Evolutionary conservation across 2,888 invertebrate genomes (phyloP).

Genomic region (Ennomos fuscantarius): DNA sequence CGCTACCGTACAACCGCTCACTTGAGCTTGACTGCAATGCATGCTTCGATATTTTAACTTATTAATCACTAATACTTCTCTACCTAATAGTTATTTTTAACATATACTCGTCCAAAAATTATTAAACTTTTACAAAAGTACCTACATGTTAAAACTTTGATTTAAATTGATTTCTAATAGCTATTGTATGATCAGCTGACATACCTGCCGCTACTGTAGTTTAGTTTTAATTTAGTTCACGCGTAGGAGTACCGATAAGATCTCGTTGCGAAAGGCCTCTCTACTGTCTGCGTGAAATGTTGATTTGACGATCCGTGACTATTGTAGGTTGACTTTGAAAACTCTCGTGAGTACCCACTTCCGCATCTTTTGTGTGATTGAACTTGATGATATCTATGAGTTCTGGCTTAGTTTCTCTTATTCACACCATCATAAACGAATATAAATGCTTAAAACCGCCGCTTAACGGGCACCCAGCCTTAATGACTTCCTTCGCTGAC

Average conservation of each 20-base stretch:
- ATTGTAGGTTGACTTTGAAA: conserved; percentile 51
- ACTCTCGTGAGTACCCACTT: conserved; percentile 49
- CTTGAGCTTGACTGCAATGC: not conserved
- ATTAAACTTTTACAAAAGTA: no score
- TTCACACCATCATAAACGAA: conserved; percentile 61
- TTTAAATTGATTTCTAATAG: conserved; percentile 9
- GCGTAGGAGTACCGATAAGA: conserved; percentile 64
- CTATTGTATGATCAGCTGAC: conserved; percentile 47
- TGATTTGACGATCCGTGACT: conserved; percentile 58
- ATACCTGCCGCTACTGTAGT: conserved; percentile 59
- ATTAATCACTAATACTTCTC: no score
- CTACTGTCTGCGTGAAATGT: conserved; percentile 58
- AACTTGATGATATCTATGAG: conserved; percentile 40
- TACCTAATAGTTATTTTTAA: no score
- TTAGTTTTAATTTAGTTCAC: conserved; percentile 57
- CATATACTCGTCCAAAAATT: no score
- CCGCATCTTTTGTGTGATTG: conserved; percentile 50
- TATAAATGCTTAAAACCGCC: conserved; percentile 64
- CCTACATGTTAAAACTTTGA: no score
- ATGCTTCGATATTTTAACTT: no score
- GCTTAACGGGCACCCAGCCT: conserved; percentile 60
- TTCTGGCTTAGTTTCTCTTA: conserved; percentile 54
- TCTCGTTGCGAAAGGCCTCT: conserved; percentile 66
- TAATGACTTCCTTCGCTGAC: conserved; percentile 82
- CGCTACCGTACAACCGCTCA: conserved; percentile 20